Conservation (phyloP, 2,888 invertebrate genomes). For the Xestobium rufovillosum region DNA sequence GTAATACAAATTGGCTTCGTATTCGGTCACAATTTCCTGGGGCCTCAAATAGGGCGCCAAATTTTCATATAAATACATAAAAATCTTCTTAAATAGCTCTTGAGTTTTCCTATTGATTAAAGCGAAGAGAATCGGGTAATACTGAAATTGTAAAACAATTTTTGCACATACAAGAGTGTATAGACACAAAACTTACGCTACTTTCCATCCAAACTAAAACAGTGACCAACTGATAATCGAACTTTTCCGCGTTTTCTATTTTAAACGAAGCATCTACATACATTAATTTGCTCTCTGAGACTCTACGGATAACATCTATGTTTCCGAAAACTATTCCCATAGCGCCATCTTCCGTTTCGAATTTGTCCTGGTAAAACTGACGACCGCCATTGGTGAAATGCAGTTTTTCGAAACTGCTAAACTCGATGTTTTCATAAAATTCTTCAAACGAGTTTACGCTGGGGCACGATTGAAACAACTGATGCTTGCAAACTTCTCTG, state of each 20-base stretch:
- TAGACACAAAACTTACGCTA: conserved; percentile 40
- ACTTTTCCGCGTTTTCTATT: conserved; percentile 33
- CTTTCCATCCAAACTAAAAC: conserved; percentile 37
- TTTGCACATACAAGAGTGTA: too few relatives aligned
- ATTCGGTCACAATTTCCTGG: conserved; percentile 38
- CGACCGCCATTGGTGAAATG: conserved; percentile 34
- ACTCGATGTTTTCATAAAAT: conserved; percentile 33
- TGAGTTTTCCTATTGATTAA: conserved; percentile 34
- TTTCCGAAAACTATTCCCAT: conserved; percentile 37
- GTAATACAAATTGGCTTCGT: conserved; percentile 38
- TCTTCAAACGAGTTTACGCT: conserved; percentile 32
- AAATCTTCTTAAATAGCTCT: conserved; percentile 35
- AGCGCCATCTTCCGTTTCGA: conserved; percentile 46
- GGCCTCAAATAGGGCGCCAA: conserved; percentile 35
- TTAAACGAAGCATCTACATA: conserved; percentile 39
- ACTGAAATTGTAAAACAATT: conserved; percentile 26
- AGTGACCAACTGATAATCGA: conserved; percentile 36
- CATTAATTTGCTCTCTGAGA: conserved; percentile 35
- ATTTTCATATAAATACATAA: conserved; percentile 31
- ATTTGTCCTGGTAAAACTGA: conserved; percentile 53
- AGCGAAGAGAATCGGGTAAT: conserved; percentile 37
- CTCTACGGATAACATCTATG: conserved; percentile 28
- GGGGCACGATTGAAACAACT: conserved; percentile 26
- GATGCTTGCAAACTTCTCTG: conserved; percentile 36
- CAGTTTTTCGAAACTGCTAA: conserved; percentile 32